A percentile compares a stretch with the other conserved stretches of the same genome.
Conservation (phyloP, 2,113 vertebrate species). For the Martes martes region DNA sequence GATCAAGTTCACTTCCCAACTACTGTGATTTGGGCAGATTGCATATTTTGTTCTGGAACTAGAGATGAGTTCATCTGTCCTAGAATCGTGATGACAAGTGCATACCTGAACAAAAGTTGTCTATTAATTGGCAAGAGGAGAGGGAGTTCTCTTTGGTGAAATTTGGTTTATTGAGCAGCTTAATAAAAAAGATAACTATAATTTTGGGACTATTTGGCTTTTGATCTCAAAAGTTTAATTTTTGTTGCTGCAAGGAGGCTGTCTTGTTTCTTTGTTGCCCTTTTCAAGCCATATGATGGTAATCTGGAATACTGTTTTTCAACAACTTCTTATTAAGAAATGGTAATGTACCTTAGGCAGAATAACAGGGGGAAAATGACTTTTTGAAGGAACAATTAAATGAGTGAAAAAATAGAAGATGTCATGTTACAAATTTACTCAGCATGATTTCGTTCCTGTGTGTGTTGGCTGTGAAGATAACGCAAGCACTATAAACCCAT, state of each 20-base stretch:
- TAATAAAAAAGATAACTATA: not conserved
- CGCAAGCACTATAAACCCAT: not conserved
- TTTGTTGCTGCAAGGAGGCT: not conserved
- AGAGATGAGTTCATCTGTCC: not conserved
- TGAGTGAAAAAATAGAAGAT: not conserved
- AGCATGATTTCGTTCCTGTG: not conserved
- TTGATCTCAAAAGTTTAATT: conserved; percentile 11
- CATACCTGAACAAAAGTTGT: not conserved
- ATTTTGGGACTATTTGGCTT: not conserved
- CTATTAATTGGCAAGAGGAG: not conserved
- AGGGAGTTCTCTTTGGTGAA: not conserved
- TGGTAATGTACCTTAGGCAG: not conserved
- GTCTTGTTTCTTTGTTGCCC: not conserved
- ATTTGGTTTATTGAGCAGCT: not conserved
- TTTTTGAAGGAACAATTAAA: conserved; percentile 10
- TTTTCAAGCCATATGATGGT: not conserved
- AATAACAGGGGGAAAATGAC: not conserved
- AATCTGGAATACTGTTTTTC: not conserved
- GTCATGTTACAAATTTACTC: not conserved
- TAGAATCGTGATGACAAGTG: not conserved
- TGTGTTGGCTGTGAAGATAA: not conserved
- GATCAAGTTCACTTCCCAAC: not conserved
- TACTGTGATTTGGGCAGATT: not conserved
- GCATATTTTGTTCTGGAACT: not conserved
- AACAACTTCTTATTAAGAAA: conserved; percentile 7